phyloP scores from a whole-genome alignment of 2,113 vertebrate species.

The Melanerpes formicivorus region DNA sequence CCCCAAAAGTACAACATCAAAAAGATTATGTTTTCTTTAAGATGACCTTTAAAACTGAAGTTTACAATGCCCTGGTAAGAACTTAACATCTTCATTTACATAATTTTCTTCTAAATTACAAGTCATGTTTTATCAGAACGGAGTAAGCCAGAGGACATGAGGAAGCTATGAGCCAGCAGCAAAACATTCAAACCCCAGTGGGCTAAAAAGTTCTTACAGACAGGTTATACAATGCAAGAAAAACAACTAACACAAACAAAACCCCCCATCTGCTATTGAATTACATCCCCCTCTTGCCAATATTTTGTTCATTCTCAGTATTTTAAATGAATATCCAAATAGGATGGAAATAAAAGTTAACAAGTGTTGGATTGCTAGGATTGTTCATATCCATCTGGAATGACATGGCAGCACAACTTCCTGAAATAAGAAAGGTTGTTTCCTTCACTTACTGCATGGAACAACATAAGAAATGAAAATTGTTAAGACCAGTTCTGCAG shows the following conservation, averaged over 20 bases:
- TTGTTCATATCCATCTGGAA: neutral
- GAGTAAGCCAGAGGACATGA: constrained; percentile 38
- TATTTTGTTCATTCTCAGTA: neutral
- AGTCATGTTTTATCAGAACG: constrained; percentile 33
- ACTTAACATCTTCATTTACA: constrained; percentile 55
- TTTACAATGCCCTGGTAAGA: constrained; percentile 40
- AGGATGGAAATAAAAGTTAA: neutral
- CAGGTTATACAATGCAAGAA: constrained; percentile 29
- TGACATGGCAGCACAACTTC: neutral
- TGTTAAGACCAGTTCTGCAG: constrained; percentile 10
- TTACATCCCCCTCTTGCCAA: neutral
- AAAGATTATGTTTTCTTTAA: constrained; percentile 22
- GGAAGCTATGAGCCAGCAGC: constrained; percentile 28
- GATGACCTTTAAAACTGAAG: constrained; percentile 61
- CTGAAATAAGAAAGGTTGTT: neutral
- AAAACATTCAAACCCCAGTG: neutral
- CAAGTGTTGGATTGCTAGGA: neutral
- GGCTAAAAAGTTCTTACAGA: neutral
- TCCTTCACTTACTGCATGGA: neutral
- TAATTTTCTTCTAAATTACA: constrained; percentile 53
- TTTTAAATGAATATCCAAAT: neutral
- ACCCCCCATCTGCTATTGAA: neutral
- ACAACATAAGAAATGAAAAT: neutral
- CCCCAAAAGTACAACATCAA: constrained; percentile 30
- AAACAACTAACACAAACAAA: neutral